phyloP scores from a whole-genome alignment of 2,888 invertebrate genomes.

The Crematogaster levior region DNA sequence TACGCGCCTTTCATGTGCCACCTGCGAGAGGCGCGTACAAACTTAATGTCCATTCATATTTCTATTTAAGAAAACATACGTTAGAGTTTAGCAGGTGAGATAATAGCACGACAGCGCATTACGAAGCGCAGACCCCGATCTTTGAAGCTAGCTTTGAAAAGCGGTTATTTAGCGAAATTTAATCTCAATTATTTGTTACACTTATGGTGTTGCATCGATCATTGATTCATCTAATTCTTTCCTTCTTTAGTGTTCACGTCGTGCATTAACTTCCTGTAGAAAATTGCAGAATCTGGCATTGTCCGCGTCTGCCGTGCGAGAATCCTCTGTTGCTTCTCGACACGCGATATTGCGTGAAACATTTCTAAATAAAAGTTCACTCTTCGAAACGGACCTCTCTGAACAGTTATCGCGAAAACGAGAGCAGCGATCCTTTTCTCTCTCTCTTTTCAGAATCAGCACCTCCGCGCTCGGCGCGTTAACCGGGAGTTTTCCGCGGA shows the following conservation, averaged over 20 bases:
- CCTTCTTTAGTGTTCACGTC: not conserved
- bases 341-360: slow-evolving; percentile 18
- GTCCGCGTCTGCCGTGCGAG: not conserved
- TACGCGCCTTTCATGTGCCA: slow-evolving; percentile 48
- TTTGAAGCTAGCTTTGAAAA: not conserved
- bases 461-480: slow-evolving; percentile 41
- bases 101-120: slow-evolving; percentile 29
- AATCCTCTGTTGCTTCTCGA: not conserved
- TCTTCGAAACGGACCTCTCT: slow-evolving; percentile 12
- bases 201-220: not conserved
- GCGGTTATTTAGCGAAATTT: slow-evolving; percentile 1
- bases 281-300: not conserved
- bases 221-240: slow-evolving; percentile 4
- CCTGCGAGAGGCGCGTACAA: slow-evolving; percentile 36
- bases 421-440: not conserved
- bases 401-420: not conserved
- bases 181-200: slow-evolving; percentile 6
- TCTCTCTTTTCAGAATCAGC: slow-evolving; percentile 40
- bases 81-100: slow-evolving; percentile 21
- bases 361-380: slow-evolving; percentile 32
- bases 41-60: slow-evolving; percentile 52
- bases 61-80: slow-evolving; percentile 43
- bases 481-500: slow-evolving; percentile 73
- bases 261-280: slow-evolving; percentile 7
- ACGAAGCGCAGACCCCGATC: not conserved